Percentiles rank a stretch among this genome's conserved stretches.
These are phyloP conservation scores for Micropoecilia bifurca DNA, from an alignment of 2,797 vertebrate species.

Conservation along the genomic window DNA sequence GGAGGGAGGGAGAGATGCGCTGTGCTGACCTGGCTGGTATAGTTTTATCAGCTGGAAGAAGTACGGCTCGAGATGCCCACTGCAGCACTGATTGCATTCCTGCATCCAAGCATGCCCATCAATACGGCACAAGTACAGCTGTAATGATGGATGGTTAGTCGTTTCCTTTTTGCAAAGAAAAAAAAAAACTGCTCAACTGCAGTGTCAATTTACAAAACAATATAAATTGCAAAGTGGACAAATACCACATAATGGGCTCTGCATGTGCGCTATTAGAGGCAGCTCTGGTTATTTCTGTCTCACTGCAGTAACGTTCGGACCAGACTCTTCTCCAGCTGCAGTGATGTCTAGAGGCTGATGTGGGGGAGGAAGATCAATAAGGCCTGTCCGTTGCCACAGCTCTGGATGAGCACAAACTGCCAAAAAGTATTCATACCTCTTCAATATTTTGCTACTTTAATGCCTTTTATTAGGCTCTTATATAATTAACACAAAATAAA, in stretches of 20 bases:
- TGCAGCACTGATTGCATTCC: conserved; percentile 44
- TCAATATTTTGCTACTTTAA: background rate
- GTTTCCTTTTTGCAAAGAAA: background rate
- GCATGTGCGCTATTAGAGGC: conserved; percentile 25
- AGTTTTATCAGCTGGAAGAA: conserved; percentile 77
- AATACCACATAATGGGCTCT: conserved; percentile 29
- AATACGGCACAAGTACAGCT: conserved; percentile 27
- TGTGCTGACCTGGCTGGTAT: conserved; percentile 78
- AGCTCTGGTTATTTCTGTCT: conserved; percentile 55
- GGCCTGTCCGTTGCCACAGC: conserved; percentile 50
- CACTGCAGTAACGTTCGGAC: conserved; percentile 51
- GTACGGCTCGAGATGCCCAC: conserved; percentile 62
- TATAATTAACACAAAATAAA: background rate
- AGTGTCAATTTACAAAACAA: conserved; percentile 16
- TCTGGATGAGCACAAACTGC: conserved; percentile 53
- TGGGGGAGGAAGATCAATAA: conserved; percentile 73
- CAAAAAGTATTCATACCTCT: background rate
- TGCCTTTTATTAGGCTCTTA: background rate
- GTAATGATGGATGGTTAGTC: conserved; percentile 1
- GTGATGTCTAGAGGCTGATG: conserved; percentile 62
- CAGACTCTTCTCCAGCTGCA: conserved; percentile 66
- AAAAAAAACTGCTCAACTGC: background rate
- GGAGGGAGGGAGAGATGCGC: conserved; percentile 39
- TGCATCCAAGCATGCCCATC: conserved; percentile 38
- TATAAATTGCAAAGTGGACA: conserved; percentile 20